Evolutionary conservation across 1,140 invertebrate species (phyloP).

Genomic region (Drosophila hydei): DNA sequence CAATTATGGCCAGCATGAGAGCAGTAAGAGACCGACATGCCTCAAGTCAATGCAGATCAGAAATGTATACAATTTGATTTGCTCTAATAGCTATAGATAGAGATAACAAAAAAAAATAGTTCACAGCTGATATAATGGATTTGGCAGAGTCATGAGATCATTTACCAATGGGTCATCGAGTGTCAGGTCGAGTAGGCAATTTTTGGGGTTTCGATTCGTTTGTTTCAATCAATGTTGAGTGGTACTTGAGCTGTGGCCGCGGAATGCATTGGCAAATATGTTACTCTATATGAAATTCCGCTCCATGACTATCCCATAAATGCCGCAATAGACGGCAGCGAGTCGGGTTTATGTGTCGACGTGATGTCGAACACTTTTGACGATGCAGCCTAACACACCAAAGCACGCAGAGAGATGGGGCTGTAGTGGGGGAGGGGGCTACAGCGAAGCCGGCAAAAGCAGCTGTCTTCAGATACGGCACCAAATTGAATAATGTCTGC

Average conservation of each 20-base stretch:
- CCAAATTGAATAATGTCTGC: conserved; percentile 74
- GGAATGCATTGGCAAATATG: conserved; percentile 12
- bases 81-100: neutral
- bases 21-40: neutral
- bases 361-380: conserved; percentile 68
- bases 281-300: conserved; percentile 32
- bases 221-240: conserved; percentile 4
- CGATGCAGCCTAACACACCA: conserved; percentile 16
- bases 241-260: conserved; percentile 1
- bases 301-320: conserved; percentile 41
- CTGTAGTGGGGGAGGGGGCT: neutral
- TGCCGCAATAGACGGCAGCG: conserved; percentile 16
- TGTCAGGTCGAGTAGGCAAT: neutral
- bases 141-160: conserved; percentile 2
- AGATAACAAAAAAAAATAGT: neutral
- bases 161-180: conserved; percentile 5
- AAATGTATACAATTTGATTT: too few species aligned
- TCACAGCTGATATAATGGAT: neutral
- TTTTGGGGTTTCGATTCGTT: neutral
- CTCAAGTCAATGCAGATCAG: too few species aligned
- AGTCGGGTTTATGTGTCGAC: conserved; percentile 48
- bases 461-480: conserved; percentile 44
- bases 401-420: conserved; percentile 2
- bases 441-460: conserved; percentile 31
- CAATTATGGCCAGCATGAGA: too few species aligned